Percentiles rank a stretch among this genome's conserved stretches.
Evolutionary conservation across 2,113 vertebrate genomes (phyloP).

Genomic region (Eolophus roseicapilla): DNA sequence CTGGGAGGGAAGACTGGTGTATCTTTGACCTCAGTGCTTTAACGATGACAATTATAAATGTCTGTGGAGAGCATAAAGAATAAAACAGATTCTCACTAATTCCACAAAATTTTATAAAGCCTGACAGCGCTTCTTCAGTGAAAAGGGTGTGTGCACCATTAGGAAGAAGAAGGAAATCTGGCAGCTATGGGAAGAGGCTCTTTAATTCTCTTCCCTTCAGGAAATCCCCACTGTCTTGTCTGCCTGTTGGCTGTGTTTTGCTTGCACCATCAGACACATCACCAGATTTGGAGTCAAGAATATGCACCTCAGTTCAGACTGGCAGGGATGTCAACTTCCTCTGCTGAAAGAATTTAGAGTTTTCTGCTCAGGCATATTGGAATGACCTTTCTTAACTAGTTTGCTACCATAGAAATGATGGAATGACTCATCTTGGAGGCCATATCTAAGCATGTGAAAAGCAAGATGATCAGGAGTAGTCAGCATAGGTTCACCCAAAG

Average conservation of each 20-base stretch:
- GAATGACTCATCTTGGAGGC: neutral
- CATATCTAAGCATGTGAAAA: neutral
- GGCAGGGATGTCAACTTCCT: neutral
- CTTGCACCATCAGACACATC: neutral
- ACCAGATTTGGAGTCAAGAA: neutral
- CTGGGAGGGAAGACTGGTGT: neutral
- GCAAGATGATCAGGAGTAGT: neutral
- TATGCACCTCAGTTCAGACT: neutral
- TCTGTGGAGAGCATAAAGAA: neutral
- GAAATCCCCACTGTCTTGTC: neutral
- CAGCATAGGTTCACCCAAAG: too few species aligned
- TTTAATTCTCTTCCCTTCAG: neutral
- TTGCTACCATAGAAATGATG: fast-evolving
- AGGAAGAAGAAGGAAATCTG: neutral
- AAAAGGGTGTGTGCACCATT: neutral
- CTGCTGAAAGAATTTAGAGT: neutral
- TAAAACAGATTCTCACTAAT: neutral
- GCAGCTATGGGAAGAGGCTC: neutral
- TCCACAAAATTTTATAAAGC: neutral
- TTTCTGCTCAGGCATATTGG: neutral
- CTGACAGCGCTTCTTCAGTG: neutral
- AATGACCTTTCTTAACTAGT: neutral
- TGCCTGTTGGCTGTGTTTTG: neutral
- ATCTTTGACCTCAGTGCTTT: neutral
- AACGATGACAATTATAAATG: neutral